These are phyloP conservation scores for Caenorhabditis japonica DNA, from an alignment of 2,888 invertebrate genomes.

Conservation along the genomic window DNA sequence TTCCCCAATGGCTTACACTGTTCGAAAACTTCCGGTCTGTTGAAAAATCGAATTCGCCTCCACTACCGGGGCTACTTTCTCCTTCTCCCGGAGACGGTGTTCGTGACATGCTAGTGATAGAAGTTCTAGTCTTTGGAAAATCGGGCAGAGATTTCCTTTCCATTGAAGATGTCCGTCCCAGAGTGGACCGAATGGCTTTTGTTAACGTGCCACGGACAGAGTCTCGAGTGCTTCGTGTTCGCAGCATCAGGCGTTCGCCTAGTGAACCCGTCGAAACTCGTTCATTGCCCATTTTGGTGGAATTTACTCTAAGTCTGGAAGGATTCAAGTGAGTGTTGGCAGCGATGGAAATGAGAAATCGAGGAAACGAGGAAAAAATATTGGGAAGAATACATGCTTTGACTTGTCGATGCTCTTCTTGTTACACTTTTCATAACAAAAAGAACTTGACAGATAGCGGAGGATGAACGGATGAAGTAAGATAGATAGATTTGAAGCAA, in stretches of 20 bases:
- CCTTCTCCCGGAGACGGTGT: conserved; percentile 32
- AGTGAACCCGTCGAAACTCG: conserved; percentile 58
- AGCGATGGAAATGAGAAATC: too few species aligned
- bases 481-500: conserved; percentile 25
- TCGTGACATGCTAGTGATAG: conserved; percentile 32
- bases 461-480: too few species aligned
- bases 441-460: conserved; percentile 35
- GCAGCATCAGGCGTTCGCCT: conserved; percentile 54
- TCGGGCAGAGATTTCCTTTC: conserved; percentile 37
- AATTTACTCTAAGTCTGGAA: conserved; percentile 36
- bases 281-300: conserved; percentile 43
- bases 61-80: conserved; percentile 41
- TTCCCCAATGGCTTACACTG: conserved; percentile 10
- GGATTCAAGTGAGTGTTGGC: too few species aligned
- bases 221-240: conserved; percentile 44
- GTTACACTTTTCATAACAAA: conserved; percentile 39
- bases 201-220: conserved; percentile 57
- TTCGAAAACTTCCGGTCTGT: conserved; percentile 12
- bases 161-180: conserved; percentile 45
- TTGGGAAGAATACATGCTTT: conserved; percentile 27
- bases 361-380: conserved; percentile 23
- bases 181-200: conserved; percentile 53
- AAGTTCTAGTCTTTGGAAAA: conserved; percentile 41
- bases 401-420: too few species aligned
- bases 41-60: conserved; percentile 32